Evolutionary conservation across 1,140 invertebrate species (phyloP).

Genomic region (Lamellibrachia luymesi): DNA sequence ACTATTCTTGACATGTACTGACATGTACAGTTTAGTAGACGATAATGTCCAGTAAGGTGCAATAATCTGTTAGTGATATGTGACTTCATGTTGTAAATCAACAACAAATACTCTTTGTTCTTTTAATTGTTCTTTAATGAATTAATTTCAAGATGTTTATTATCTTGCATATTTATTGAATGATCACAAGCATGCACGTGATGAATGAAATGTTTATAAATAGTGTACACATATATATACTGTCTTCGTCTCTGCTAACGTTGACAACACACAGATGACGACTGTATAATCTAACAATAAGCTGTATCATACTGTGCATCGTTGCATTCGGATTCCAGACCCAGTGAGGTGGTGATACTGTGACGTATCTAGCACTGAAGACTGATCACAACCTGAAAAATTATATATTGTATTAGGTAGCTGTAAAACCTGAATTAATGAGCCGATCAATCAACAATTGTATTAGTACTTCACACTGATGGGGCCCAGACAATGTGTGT

Average conservation of each 20-base stretch:
- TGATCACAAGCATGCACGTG: not conserved
- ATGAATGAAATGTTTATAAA: not conserved
- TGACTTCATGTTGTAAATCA: not conserved
- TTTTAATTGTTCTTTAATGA: not conserved
- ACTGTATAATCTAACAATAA: no score
- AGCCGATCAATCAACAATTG: no score
- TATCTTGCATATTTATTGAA: not conserved
- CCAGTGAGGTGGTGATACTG: not conserved
- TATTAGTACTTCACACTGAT: no score
- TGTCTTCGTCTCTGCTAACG: not conserved
- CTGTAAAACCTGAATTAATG: no score
- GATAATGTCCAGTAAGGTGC: not conserved
- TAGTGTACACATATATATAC: not conserved
- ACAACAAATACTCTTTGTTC: not conserved
- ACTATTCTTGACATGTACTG: not conserved
- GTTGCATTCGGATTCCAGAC: not conserved
- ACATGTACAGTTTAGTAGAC: not conserved
- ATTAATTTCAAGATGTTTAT: not conserved
- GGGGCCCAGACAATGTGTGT: no score
- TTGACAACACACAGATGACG: no score
- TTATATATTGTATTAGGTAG: no score
- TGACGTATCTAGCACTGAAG: not conserved
- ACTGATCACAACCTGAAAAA: no score
- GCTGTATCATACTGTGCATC: not conserved
- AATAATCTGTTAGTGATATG: not conserved